phyloP scores from a whole-genome alignment of 2,797 vertebrate genomes.

The Serranus cabrilla region DNA sequence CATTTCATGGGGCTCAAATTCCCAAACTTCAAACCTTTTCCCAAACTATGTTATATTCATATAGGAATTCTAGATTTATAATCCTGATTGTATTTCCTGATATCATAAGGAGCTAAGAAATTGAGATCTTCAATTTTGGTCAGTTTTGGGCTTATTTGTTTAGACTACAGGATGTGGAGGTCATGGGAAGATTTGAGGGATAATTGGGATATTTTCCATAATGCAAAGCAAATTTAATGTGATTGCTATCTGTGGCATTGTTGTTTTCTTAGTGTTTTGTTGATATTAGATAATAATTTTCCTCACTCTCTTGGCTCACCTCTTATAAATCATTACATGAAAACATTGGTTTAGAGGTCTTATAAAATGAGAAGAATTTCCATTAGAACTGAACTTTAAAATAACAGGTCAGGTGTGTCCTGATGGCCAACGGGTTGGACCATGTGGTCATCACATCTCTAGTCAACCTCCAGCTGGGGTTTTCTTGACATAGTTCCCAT shows the following conservation, averaged over 20 bases:
- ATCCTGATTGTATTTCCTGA: no score
- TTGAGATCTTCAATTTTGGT: no score
- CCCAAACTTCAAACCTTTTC: not conserved
- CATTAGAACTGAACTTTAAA: not conserved
- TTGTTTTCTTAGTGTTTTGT: not conserved
- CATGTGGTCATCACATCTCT: not conserved
- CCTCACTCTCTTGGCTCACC: not conserved
- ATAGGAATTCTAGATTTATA: no score
- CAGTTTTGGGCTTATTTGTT: not conserved
- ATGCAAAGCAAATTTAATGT: not conserved
- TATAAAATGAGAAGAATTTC: not conserved
- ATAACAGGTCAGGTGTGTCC: not conserved
- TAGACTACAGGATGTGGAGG: not conserved
- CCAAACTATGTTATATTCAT: not conserved
- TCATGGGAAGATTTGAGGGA: not conserved
- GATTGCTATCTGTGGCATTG: not conserved
- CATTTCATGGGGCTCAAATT: not conserved
- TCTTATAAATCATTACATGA: not conserved
- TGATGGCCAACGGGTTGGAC: not conserved
- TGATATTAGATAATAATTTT: not conserved
- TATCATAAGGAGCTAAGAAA: no score
- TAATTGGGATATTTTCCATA: not conserved
- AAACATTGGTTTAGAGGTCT: not conserved
- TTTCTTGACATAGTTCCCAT: not conserved
- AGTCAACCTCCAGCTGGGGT: not conserved